Conservation (phyloP, 2,888 invertebrate genomes). For the Trichopoda pennipes region DNA sequence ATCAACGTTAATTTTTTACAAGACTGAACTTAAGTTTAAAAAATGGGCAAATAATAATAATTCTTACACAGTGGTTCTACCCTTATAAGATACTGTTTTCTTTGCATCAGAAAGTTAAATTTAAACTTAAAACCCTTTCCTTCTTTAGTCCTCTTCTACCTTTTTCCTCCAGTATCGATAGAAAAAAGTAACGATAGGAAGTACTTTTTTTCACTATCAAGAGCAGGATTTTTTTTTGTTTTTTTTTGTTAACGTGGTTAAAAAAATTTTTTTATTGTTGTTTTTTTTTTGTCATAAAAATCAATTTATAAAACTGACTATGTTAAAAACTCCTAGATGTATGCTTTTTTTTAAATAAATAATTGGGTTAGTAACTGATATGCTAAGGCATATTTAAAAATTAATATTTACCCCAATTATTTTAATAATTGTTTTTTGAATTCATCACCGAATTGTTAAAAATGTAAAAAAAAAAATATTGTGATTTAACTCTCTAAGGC, state of each 20-base stretch:
- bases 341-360: constrained; percentile 41
- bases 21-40: too few relatives aligned
- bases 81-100: too few relatives aligned
- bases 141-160: neutral
- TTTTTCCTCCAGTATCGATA: neutral
- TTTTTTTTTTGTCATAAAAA: constrained; percentile 9
- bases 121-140: constrained; percentile 31
- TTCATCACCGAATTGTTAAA: neutral
- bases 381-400: constrained; percentile 46
- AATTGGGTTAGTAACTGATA: constrained; percentile 71
- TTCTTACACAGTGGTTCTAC: too few relatives aligned
- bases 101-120: too few relatives aligned
- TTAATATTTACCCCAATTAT: constrained; percentile 47
- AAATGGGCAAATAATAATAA: too few relatives aligned
- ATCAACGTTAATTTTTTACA: too few relatives aligned
- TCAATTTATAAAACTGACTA: neutral
- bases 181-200: neutral
- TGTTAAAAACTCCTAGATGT: constrained; percentile 48
- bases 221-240: constrained; percentile 7
- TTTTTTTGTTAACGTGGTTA: constrained; percentile 4
- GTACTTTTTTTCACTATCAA: neutral
- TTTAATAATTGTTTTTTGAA: neutral
- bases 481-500: neutral
- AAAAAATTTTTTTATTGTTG: neutral
- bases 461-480: neutral